A percentile compares a stretch with the other conserved stretches of the same genome.
These are phyloP conservation scores for Cotesia typhae DNA, from an alignment of 1,140 invertebrate genomes.

Conservation along the genomic window DNA sequence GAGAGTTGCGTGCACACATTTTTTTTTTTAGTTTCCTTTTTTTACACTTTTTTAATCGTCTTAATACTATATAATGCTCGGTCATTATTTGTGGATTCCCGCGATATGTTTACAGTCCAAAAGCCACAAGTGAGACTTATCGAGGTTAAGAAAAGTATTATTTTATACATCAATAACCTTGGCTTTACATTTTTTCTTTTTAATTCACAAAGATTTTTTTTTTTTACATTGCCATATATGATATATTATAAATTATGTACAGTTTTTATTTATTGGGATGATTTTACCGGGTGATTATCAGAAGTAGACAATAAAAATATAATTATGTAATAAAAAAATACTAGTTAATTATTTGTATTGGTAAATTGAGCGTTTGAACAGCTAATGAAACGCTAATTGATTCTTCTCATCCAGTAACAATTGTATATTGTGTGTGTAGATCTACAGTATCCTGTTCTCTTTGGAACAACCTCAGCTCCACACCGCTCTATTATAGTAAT, in stretches of 20 bases:
- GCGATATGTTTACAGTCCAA: conserved; percentile 2
- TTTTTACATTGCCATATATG: too few species aligned
- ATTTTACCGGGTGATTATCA: too few species aligned
- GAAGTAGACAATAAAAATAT: too few species aligned
- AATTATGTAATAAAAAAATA: conserved; percentile 14
- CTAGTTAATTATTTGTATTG: neutral
- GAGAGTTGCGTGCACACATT: neutral
- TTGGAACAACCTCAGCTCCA: neutral
- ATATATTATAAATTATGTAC: too few species aligned
- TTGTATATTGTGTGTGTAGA: neutral
- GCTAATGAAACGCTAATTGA: conserved; percentile 52
- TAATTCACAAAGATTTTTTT: too few species aligned
- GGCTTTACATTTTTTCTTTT: neutral
- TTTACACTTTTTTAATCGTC: neutral
- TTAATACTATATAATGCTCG: conserved; percentile 6
- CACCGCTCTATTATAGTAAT: neutral
- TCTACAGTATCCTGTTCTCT: conserved; percentile 19
- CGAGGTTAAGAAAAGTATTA: neutral
- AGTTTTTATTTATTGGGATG: too few species aligned
- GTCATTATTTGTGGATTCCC: conserved; percentile 12
- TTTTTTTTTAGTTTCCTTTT: too few species aligned
- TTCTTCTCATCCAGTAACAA: conserved; percentile 25
- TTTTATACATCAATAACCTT: conserved; percentile 1
- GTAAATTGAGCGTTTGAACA: conserved; percentile 35
- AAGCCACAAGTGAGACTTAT: conserved; percentile 8